phyloP scores from a whole-genome alignment of 2,113 vertebrate genomes.

The Melanerpes aurifrons region DNA sequence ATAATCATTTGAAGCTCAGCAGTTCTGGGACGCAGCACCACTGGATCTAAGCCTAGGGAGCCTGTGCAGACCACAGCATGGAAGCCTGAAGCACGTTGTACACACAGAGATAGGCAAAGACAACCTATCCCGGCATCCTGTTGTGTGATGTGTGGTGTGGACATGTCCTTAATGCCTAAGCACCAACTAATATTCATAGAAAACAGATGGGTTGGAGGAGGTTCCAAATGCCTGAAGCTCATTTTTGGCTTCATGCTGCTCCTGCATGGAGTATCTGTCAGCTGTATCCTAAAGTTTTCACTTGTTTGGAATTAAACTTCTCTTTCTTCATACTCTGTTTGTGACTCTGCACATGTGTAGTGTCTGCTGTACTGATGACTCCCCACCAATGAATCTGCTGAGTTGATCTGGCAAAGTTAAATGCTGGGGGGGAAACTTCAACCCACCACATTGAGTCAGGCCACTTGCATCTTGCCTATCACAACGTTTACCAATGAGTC shows the following conservation, averaged over 20 bases:
- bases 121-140: neutral
- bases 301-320: neutral
- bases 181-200: neutral
- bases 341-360: neutral
- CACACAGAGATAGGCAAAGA: neutral
- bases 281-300: neutral
- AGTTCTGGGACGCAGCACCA: neutral
- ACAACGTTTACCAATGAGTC: neutral
- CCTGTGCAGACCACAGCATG: rapidly evolving
- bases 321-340: neutral
- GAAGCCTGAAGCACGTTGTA: neutral
- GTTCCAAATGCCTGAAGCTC: slow-evolving; percentile 8
- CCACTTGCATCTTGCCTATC: neutral
- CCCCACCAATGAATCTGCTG: neutral
- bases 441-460: neutral
- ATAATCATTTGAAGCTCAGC: neutral
- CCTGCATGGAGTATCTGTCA: neutral
- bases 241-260: neutral
- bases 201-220: slow-evolving; percentile 38
- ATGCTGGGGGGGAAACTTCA: no score
- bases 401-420: no score
- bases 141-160: neutral
- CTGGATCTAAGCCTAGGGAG: neutral
- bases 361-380: neutral
- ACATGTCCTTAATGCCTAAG: neutral